Conservation (phyloP, 2,797 vertebrate species). For the Pipistrellus pygmaeus region DNA sequence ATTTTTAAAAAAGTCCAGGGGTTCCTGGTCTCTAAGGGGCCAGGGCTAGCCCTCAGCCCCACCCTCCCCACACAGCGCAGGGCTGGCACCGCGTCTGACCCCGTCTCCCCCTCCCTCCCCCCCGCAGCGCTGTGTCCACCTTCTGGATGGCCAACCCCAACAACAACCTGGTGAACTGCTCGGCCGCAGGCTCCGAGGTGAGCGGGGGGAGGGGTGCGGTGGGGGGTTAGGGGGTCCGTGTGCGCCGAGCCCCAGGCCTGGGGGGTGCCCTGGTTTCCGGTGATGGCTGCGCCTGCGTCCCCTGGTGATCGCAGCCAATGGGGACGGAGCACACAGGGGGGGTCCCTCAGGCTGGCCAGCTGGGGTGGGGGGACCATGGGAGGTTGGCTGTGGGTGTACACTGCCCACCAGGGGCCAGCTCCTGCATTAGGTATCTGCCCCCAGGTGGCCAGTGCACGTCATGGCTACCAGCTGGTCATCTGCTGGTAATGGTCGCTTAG, state of each 20-base stretch:
- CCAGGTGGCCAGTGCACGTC: too few relatives aligned
- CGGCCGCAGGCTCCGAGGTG: conserved; percentile 96
- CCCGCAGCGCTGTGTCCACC: conserved; percentile 93
- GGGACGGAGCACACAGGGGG: too few relatives aligned
- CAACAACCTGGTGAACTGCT: conserved; percentile 95
- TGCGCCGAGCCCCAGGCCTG: background rate
- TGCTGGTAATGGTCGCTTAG: too few relatives aligned
- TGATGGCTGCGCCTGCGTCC: too few relatives aligned
- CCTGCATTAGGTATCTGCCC: too few relatives aligned
- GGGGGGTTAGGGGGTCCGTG: accelerated
- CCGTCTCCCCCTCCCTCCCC: conserved; percentile 59
- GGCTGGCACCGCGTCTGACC: background rate
- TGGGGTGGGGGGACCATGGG: too few relatives aligned
- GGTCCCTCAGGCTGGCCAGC: too few relatives aligned
- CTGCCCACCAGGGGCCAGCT: too few relatives aligned
- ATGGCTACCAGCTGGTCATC: too few relatives aligned
- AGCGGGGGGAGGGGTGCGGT: conserved; percentile 70
- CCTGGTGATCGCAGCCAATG: accelerated
- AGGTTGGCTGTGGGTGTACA: too few relatives aligned
- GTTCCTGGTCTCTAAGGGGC: background rate
- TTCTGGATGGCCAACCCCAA: conserved; percentile 98
- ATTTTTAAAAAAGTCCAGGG: accelerated
- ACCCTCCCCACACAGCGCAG: accelerated
- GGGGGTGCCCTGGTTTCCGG: background rate
- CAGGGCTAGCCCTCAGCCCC: background rate